Evolutionary conservation across 2,888 invertebrate genomes (phyloP).

Genomic region (Clepsis dumicolana): DNA sequence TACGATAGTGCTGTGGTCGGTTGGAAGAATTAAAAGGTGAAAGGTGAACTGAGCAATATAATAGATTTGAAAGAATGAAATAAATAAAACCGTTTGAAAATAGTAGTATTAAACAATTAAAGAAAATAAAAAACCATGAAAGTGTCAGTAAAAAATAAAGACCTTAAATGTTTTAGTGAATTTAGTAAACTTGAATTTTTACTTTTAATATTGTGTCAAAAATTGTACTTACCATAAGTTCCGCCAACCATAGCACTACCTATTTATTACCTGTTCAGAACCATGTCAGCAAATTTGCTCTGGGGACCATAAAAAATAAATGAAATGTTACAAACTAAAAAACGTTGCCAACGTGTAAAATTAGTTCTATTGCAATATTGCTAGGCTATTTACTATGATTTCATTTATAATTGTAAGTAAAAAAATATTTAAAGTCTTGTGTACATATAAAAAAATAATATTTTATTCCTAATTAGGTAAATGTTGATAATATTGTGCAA

Average conservation of each 20-base stretch:
- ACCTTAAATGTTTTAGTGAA: too few relatives aligned
- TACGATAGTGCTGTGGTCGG: slow-evolving; percentile 19
- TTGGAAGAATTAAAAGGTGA: too few relatives aligned
- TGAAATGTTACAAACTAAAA: not conserved
- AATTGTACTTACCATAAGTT: not conserved
- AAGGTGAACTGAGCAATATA: too few relatives aligned
- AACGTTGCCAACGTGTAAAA: slow-evolving; percentile 17
- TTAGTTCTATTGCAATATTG: slow-evolving; percentile 13
- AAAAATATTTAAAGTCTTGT: not conserved
- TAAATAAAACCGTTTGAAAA: too few relatives aligned
- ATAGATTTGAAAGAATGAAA: too few relatives aligned
- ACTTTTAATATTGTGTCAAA: not conserved
- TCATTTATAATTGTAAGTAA: slow-evolving; percentile 4
- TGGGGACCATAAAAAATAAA: slow-evolving; percentile 24
- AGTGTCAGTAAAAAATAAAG: too few relatives aligned
- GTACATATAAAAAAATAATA: slow-evolving; percentile 3
- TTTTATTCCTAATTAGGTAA: not conserved
- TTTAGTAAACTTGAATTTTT: too few relatives aligned
- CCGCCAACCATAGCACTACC: not conserved
- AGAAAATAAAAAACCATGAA: too few relatives aligned
- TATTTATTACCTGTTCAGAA: not conserved
- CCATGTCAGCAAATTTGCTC: not conserved
- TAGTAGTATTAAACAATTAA: too few relatives aligned
- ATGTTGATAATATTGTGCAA: slow-evolving; percentile 7
- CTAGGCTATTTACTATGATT: not conserved